phyloP scores from a whole-genome alignment of 2,888 invertebrate genomes.

The Caenorhabditis virilis region DNA sequence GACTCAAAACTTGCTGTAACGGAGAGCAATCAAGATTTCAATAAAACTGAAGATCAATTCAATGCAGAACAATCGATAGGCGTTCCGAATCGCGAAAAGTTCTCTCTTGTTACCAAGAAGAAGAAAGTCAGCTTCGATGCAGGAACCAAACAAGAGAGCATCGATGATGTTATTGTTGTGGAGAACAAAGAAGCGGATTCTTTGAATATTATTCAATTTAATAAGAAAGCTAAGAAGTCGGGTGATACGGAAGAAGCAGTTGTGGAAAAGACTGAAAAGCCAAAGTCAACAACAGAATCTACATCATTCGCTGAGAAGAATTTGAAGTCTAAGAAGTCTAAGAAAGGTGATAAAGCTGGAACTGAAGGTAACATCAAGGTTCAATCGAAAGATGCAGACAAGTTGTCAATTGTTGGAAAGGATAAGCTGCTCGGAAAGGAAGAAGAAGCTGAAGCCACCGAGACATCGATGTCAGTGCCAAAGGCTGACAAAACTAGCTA shows the following conservation, averaged over 20 bases:
- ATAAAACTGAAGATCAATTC: not conserved
- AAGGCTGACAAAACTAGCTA: slow-evolving; percentile 12
- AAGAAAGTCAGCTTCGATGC: slow-evolving; percentile 33
- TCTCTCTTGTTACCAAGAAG: slow-evolving; percentile 20
- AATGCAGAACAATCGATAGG: slow-evolving; percentile 6
- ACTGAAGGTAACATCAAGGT: slow-evolving; percentile 6
- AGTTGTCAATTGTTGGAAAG: slow-evolving; percentile 5
- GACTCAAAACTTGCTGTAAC: slow-evolving; percentile 13
- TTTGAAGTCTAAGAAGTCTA: slow-evolving; percentile 10
- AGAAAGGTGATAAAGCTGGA: slow-evolving; percentile 1
- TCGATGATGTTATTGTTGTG: slow-evolving; percentile 22
- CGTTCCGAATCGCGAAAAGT: not conserved
- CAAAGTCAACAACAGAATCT: slow-evolving; percentile 9
- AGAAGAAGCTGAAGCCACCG: slow-evolving; percentile 4
- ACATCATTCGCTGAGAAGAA: slow-evolving; percentile 24
- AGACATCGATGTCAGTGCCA: slow-evolving; percentile 6
- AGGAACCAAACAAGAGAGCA: slow-evolving; percentile 24
- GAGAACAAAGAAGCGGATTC: slow-evolving; percentile 20
- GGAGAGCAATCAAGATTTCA: slow-evolving; percentile 10
- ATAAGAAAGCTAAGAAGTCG: slow-evolving; percentile 17
- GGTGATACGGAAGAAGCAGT: slow-evolving; percentile 4
- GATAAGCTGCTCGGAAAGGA: slow-evolving; percentile 13
- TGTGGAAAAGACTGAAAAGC: not conserved
- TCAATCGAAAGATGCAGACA: slow-evolving; percentile 5
- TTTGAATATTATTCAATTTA: slow-evolving; percentile 21